Evolutionary conservation across 2,113 vertebrate species (phyloP).

Genomic region (Trinectes maculatus): DNA sequence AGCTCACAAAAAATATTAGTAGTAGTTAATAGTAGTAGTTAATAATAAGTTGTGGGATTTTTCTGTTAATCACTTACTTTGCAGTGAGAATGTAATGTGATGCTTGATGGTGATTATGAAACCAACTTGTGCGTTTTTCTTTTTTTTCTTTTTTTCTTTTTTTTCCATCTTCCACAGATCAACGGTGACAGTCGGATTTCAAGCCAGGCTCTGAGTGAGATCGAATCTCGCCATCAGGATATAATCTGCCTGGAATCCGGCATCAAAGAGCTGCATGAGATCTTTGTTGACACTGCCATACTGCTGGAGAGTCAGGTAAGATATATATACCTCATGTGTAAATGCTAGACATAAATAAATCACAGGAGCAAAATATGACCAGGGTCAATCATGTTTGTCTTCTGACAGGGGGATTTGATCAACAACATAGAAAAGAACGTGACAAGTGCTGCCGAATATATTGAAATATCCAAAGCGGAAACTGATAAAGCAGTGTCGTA

Average conservation of each 20-base stretch:
- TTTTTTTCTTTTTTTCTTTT: neutral
- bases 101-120: neutral
- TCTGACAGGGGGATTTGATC: slow-evolving; percentile 89
- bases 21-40: too few species aligned
- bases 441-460: slow-evolving; percentile 82
- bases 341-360: neutral
- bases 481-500: slow-evolving; percentile 85
- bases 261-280: slow-evolving; percentile 88
- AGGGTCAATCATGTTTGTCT: slow-evolving; percentile 22
- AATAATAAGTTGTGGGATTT: too few species aligned
- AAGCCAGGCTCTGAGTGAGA: slow-evolving; percentile 88
- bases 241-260: slow-evolving; percentile 89
- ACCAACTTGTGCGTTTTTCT: neutral
- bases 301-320: slow-evolving; percentile 90
- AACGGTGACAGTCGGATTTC: slow-evolving; percentile 84
- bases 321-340: neutral
- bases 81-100: neutral
- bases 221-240: slow-evolving; percentile 90
- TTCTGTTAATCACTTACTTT: neutral
- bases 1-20: too few species aligned
- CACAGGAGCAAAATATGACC: neutral
- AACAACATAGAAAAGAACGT: slow-evolving; percentile 93
- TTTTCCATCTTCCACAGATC: slow-evolving; percentile 74
- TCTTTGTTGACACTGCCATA: slow-evolving; percentile 90
- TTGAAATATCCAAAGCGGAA: slow-evolving; percentile 84